These are phyloP conservation scores for Luehdorfia chinensis DNA, from an alignment of 1,140 invertebrate genomes.

Conservation along the genomic window DNA sequence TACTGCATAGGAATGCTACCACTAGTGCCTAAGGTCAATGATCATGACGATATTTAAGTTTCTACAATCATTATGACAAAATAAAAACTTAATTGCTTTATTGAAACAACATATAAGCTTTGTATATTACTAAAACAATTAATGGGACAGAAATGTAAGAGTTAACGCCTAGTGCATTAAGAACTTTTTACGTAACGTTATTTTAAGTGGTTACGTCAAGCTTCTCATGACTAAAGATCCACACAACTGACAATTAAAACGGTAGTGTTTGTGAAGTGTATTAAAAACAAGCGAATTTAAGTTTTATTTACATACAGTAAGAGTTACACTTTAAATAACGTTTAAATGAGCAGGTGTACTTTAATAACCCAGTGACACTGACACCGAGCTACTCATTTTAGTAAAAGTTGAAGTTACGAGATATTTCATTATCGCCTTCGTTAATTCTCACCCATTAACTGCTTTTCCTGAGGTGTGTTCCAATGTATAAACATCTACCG, in stretches of 20 bases:
- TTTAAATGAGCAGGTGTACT: slow-evolving; percentile 15
- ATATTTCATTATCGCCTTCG: slow-evolving; percentile 35
- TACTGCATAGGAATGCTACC: too few species aligned
- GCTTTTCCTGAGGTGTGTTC: slow-evolving; percentile 33
- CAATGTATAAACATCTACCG: slow-evolving; percentile 28
- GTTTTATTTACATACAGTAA: not conserved
- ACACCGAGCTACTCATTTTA: slow-evolving; percentile 15
- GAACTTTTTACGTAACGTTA: slow-evolving; percentile 12
- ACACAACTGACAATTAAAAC: slow-evolving; percentile 17
- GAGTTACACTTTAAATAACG: not conserved
- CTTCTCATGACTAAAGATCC: slow-evolving; percentile 8
- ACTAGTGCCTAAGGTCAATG: too few species aligned
- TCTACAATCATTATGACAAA: too few species aligned
- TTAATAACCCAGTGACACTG: slow-evolving; percentile 23
- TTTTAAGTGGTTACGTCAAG: slow-evolving; percentile 17
- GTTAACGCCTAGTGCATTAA: too few species aligned
- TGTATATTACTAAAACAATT: too few species aligned
- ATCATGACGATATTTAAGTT: too few species aligned
- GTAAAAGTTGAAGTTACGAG: slow-evolving; percentile 29
- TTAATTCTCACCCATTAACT: slow-evolving; percentile 41
- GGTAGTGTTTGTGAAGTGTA: not conserved
- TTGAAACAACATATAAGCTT: too few species aligned
- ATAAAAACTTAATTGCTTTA: too few species aligned
- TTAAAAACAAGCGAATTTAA: not conserved
- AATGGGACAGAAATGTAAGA: too few species aligned